These are phyloP conservation scores for Petaurus breviceps DNA, from an alignment of 2,113 vertebrate species.

Conservation along the genomic window DNA sequence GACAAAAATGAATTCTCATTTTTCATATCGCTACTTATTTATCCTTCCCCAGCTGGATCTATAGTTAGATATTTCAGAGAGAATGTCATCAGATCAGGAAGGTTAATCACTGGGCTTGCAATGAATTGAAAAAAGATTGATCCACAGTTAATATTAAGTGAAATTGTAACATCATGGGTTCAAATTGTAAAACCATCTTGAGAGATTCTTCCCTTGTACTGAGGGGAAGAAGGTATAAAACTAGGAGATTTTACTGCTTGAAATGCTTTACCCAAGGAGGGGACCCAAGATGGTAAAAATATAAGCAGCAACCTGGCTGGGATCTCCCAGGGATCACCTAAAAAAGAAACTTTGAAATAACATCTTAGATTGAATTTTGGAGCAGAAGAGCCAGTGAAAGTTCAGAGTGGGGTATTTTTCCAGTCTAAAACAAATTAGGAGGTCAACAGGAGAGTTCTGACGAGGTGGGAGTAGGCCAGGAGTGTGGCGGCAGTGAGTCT, in stretches of 20 bases:
- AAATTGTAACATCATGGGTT: not conserved
- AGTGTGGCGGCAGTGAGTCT: not conserved
- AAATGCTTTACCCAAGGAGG: no score
- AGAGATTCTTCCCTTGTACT: not conserved
- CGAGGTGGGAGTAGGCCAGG: not conserved
- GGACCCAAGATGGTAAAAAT: not conserved
- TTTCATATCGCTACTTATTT: constrained; percentile 19
- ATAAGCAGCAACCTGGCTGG: not conserved
- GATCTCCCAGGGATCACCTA: not conserved
- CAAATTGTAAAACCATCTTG: not conserved
- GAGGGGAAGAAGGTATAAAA: not conserved
- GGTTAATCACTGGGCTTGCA: constrained; percentile 24
- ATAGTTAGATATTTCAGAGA: constrained; percentile 11
- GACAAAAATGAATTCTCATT: constrained; percentile 52
- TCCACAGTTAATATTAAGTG: not conserved
- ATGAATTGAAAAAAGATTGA: not conserved
- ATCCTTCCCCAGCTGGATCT: constrained; percentile 24
- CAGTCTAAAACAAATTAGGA: not conserved
- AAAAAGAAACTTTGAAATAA: not conserved
- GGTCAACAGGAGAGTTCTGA: not conserved
- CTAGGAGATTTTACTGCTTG: not conserved
- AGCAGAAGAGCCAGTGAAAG: not conserved
- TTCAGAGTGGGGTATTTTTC: not conserved
- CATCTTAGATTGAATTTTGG: not conserved
- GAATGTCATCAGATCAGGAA: not conserved